These are phyloP conservation scores for Alces alces DNA, from an alignment of 2,113 vertebrate species.

Conservation along the genomic window DNA sequence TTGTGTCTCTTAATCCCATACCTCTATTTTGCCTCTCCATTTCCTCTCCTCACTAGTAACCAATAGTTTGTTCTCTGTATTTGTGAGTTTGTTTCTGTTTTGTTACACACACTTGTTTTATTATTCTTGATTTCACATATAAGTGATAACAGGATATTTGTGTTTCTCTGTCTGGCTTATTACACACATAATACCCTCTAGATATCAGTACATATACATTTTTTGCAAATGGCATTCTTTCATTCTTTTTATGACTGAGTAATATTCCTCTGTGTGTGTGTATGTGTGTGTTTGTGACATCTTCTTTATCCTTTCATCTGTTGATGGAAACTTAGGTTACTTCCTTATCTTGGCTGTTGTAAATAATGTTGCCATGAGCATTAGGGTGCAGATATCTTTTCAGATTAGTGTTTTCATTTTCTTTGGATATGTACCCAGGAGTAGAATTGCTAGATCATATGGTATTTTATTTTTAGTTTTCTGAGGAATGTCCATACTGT, in stretches of 20 bases:
- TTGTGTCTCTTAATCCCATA: neutral
- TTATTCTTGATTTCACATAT: neutral
- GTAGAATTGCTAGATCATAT: neutral
- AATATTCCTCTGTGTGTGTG: neutral
- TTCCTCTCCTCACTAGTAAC: neutral
- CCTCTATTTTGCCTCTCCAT: neutral
- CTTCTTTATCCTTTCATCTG: neutral
- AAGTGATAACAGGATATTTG: neutral
- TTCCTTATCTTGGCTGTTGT: neutral
- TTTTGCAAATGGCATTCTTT: neutral
- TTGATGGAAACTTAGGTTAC: neutral
- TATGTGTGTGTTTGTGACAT: neutral
- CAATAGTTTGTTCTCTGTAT: neutral
- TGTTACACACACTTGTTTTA: neutral
- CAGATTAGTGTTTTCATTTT: neutral
- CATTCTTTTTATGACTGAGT: neutral
- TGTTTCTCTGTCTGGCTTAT: neutral
- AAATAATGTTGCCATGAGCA: neutral
- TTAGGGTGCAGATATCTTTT: neutral
- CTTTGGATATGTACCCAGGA: neutral
- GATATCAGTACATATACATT: neutral
- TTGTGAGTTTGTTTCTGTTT: neutral
- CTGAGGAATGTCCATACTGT: neutral
- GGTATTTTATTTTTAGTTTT: neutral
- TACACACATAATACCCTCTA: neutral